These are phyloP conservation scores for Pterocles orientalis DNA, from an alignment of 2,113 vertebrate species.

Conservation along the genomic window DNA sequence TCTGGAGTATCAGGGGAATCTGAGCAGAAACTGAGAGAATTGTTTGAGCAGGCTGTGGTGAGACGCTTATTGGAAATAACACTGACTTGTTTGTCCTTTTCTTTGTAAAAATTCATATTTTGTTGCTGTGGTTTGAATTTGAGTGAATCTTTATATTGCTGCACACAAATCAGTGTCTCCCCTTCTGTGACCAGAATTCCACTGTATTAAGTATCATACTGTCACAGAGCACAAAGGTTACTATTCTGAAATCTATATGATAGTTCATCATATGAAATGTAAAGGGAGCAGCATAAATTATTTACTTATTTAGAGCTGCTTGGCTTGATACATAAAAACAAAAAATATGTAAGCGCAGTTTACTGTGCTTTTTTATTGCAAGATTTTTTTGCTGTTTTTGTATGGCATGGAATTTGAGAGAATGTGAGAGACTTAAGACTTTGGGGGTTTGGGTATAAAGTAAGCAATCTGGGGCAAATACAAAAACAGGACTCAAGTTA, in stretches of 20 bases:
- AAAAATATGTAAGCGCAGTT: background rate
- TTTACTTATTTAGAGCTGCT: background rate
- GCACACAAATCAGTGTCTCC: background rate
- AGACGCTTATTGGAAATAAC: constrained; percentile 14
- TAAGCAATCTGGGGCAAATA: background rate
- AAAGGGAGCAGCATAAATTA: background rate
- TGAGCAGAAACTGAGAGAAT: constrained; percentile 91
- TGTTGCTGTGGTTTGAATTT: background rate
- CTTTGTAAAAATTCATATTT: background rate
- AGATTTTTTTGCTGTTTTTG: background rate
- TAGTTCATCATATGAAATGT: background rate
- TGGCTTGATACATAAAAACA: background rate
- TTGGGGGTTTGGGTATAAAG: background rate
- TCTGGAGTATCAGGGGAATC: constrained; percentile 97
- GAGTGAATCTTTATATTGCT: background rate
- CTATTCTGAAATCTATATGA: constrained; percentile 8
- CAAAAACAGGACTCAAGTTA: background rate
- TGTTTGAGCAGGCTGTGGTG: constrained; percentile 93
- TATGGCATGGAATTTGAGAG: background rate
- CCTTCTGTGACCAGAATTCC: background rate
- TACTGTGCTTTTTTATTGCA: background rate
- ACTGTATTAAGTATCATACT: background rate
- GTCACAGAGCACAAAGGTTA: background rate
- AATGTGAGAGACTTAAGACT: background rate
- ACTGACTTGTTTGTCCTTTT: background rate